phyloP scores from a whole-genome alignment of 2,797 vertebrate genomes.

The Dryobates pubescens region DNA sequence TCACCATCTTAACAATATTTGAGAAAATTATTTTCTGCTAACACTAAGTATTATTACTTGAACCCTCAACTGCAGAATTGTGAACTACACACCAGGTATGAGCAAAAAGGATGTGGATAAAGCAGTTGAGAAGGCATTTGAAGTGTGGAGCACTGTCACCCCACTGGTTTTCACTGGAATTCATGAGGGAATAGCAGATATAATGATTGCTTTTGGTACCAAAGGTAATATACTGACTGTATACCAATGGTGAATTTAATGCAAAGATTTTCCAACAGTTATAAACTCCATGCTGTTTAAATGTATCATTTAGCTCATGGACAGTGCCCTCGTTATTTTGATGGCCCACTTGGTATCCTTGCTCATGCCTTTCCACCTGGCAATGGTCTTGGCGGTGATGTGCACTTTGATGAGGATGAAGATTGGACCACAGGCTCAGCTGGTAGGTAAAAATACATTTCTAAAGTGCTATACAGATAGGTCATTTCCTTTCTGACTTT shows the following conservation, averaged over 20 bases:
- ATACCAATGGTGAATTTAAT: neutral
- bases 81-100: constrained; percentile 92
- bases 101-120: constrained; percentile 82
- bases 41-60: neutral
- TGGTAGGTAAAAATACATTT: constrained; percentile 62
- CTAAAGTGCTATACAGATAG: neutral
- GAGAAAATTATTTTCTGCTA: neutral
- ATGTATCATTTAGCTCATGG: constrained; percentile 80
- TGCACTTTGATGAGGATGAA: constrained; percentile 93
- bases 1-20: neutral
- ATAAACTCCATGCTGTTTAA: neutral
- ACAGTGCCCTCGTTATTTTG: constrained; percentile 81
- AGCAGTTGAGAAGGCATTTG: constrained; percentile 83
- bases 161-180: constrained; percentile 86
- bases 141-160: constrained; percentile 90
- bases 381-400: constrained; percentile 83
- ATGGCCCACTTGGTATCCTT: constrained; percentile 85
- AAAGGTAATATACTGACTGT: constrained; percentile 70
- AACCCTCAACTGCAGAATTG: constrained; percentile 76
- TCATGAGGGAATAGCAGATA: constrained; percentile 84
- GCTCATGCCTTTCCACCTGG: constrained; percentile 89
- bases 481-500: neutral
- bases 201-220: constrained; percentile 89
- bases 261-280: neutral
- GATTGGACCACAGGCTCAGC: constrained; percentile 79